A percentile compares a stretch with the other conserved stretches of the same genome.
Evolutionary conservation across 2,113 vertebrate species (phyloP).

Genomic region (Calypte anna): DNA sequence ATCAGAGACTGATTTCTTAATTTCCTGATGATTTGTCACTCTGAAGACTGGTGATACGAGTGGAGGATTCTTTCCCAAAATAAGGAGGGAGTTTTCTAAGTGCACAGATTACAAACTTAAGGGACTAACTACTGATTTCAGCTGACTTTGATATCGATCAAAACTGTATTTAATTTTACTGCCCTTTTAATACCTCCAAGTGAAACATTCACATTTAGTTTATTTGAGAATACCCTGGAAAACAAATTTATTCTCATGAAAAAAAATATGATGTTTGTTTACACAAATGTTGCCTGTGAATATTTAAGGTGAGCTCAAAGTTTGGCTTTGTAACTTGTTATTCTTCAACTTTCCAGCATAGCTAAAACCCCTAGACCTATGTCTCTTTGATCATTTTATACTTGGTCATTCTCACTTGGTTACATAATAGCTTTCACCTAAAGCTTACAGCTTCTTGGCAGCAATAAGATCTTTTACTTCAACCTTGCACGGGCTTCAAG

Average conservation of each 20-base stretch:
- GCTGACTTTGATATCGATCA: neutral
- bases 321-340: neutral
- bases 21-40: neutral
- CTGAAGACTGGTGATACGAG: neutral
- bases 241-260: neutral
- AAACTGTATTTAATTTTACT: neutral
- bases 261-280: neutral
- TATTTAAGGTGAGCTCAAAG: neutral
- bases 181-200: neutral
- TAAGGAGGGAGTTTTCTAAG: neutral
- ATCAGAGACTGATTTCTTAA: neutral
- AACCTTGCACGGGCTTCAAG: neutral
- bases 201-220: neutral
- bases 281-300: neutral
- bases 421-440: conserved; percentile 20
- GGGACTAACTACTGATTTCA: neutral
- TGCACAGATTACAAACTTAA: neutral
- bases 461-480: neutral
- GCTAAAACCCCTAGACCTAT: neutral
- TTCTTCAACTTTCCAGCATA: neutral
- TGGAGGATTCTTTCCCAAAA: neutral
- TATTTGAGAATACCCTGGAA: neutral
- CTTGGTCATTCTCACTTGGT: neutral
- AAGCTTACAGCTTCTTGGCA: conserved; percentile 34
- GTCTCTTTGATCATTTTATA: conserved; percentile 26